These are phyloP conservation scores for Agriopis marginaria DNA, from an alignment of 2,888 invertebrate species.

Conservation along the genomic window DNA sequence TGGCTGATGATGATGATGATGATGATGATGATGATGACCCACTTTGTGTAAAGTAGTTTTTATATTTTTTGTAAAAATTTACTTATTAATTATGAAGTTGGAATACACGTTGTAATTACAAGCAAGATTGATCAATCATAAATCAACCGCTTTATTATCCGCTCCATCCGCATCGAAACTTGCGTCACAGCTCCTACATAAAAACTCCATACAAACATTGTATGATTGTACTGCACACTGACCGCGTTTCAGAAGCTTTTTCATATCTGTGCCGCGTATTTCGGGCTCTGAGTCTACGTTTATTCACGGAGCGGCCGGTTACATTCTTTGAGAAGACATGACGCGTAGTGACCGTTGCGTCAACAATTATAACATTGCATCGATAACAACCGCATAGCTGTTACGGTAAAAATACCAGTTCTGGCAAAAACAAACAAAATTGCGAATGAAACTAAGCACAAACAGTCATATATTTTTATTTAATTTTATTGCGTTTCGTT, in stretches of 20 bases:
- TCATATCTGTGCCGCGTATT: conserved; percentile 59
- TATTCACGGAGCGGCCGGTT: conserved; percentile 48
- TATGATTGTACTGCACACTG: conserved; percentile 38
- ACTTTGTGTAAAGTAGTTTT: too few species aligned
- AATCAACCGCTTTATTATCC: background rate
- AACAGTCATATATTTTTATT: too few species aligned
- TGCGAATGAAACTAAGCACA: too few species aligned
- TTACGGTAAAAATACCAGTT: too few species aligned
- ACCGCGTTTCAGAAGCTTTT: conserved; percentile 51
- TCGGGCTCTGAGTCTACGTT: conserved; percentile 53
- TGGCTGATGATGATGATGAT: too few species aligned
- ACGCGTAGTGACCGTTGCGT: conserved; percentile 12
- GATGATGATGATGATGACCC: too few species aligned
- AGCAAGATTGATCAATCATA: background rate
- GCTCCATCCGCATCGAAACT: background rate
- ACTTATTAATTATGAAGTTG: too few species aligned
- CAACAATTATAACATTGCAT: background rate
- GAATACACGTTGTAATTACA: background rate
- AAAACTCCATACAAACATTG: conserved; percentile 12
- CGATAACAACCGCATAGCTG: background rate
- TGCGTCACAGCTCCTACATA: conserved; percentile 9
- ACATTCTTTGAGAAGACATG: conserved; percentile 35
- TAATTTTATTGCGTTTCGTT: too few species aligned
- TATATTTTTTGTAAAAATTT: too few species aligned
- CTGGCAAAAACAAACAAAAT: too few species aligned